Conservation (phyloP, 2,888 invertebrate genomes). For the Dicranocentrus wangi region DNA sequence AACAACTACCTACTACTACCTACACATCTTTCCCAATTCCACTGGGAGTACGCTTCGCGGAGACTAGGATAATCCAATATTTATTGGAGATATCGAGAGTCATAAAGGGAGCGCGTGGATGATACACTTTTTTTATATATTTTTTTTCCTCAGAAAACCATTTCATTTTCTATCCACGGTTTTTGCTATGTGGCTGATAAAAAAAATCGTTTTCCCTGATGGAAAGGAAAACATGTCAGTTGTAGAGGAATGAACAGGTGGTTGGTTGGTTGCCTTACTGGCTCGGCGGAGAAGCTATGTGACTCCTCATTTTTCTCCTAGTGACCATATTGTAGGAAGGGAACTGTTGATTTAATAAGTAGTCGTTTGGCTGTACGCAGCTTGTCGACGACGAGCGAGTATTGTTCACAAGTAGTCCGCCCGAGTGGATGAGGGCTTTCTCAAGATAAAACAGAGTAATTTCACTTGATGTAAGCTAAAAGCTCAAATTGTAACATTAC, state of each 20-base stretch:
- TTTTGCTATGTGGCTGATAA: not conserved
- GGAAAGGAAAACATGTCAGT: not conserved
- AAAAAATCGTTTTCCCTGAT: not conserved
- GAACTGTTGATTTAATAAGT: not conserved
- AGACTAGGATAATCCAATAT: constrained; percentile 12
- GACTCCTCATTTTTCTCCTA: not conserved
- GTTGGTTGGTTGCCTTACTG: constrained; percentile 1
- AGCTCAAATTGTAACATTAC: not conserved
- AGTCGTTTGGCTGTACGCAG: not conserved
- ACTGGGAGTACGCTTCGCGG: not conserved
- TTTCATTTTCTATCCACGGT: not conserved
- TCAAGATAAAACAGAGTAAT: constrained; percentile 1
- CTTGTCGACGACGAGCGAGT: not conserved
- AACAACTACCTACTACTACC: not conserved
- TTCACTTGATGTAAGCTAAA: not conserved
- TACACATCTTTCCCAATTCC: not conserved
- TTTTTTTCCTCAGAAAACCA: not conserved
- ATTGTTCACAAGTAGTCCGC: not conserved
- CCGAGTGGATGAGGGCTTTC: not conserved
- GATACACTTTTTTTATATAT: too few species aligned
- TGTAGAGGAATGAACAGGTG: constrained; percentile 22
- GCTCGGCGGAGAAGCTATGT: not conserved
- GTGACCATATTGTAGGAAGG: not conserved
- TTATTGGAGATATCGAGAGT: constrained; percentile 29
- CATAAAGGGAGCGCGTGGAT: not conserved